These are phyloP conservation scores for Andrena flavipes DNA, from an alignment of 2,888 invertebrate species.

Conservation along the genomic window DNA sequence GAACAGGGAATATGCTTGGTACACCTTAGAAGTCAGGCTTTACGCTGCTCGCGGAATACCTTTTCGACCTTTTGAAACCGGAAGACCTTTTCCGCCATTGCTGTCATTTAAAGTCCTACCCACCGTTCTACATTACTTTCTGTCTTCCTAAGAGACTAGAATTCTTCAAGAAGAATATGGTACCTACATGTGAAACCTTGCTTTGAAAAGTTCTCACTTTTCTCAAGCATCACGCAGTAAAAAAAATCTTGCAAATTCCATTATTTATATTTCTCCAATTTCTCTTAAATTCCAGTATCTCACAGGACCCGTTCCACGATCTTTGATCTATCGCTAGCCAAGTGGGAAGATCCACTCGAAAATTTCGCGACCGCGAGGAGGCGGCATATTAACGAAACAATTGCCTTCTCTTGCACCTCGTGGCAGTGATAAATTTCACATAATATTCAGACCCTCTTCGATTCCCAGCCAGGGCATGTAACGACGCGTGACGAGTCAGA, in stretches of 20 bases:
- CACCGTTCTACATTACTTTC: neutral
- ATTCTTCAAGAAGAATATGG: no score
- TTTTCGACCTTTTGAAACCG: constrained; percentile 33
- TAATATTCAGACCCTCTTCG: constrained; percentile 38
- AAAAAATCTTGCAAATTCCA: no score
- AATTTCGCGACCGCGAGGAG: neutral
- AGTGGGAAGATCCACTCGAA: neutral
- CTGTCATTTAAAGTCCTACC: constrained; percentile 3
- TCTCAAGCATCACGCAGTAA: no score
- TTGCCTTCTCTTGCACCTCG: neutral
- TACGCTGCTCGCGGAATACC: constrained; percentile 1
- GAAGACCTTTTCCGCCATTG: neutral
- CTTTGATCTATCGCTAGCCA: neutral
- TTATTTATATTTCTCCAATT: no score
- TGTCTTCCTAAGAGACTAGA: no score
- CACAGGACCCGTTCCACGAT: neutral
- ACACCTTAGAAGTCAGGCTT: neutral
- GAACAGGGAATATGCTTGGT: neutral
- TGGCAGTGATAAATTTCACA: constrained; percentile 23
- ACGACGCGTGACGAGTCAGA: constrained; percentile 37
- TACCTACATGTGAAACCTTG: no score
- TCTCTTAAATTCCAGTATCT: neutral
- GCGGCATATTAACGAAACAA: constrained; percentile 13
- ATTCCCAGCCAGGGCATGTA: constrained; percentile 36
- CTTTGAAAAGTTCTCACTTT: no score